Conservation (phyloP, 1,140 invertebrate genomes). For the Bemisia tabaci region DNA sequence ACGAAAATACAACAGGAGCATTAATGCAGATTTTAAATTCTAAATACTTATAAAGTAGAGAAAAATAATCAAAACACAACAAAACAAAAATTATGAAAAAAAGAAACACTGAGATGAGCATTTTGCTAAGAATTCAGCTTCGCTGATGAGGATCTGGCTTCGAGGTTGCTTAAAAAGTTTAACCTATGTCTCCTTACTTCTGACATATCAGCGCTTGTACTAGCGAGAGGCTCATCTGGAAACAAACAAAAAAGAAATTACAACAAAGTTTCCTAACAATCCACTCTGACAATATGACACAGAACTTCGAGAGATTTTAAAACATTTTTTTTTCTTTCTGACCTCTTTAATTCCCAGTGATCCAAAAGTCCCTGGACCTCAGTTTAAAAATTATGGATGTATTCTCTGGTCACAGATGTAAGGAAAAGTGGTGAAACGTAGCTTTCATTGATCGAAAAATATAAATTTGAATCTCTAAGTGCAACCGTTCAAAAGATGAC, state of each 20-base stretch:
- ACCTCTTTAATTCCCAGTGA: no score
- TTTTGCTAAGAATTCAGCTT: background rate
- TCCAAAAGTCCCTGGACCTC: background rate
- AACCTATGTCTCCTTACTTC: background rate
- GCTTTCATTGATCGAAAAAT: no score
- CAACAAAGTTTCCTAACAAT: background rate
- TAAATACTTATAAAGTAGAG: background rate
- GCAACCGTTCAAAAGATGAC: no score
- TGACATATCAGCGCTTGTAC: background rate
- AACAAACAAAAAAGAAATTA: background rate
- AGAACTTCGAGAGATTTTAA: background rate
- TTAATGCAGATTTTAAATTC: background rate
- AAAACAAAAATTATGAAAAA: background rate
- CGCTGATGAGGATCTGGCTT: background rate
- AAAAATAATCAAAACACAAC: background rate
- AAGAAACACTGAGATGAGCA: background rate
- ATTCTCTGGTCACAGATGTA: no score
- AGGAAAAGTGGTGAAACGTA: no score
- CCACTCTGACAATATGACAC: background rate
- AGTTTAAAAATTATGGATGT: background rate
- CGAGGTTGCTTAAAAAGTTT: background rate
- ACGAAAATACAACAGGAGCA: no score
- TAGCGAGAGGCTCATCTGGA: background rate
- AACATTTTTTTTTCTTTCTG: background rate
- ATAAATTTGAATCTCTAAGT: no score